Conservation (phyloP, 1,140 invertebrate species). For the Phymastichus coffea region DNA sequence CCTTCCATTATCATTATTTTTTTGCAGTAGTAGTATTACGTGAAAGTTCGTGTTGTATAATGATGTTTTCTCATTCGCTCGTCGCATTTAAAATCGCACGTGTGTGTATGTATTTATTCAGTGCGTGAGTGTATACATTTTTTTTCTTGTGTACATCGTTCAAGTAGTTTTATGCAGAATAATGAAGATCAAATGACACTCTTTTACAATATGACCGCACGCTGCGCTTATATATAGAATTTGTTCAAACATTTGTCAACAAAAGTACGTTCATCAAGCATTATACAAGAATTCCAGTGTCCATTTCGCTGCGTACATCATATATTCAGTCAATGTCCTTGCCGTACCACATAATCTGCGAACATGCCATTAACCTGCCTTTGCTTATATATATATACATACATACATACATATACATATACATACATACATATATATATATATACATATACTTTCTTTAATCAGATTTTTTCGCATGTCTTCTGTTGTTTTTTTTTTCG, state of each 20-base stretch:
- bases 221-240: slow-evolving; percentile 50
- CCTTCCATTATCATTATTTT: slow-evolving; percentile 7
- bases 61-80: no score
- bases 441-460: no score
- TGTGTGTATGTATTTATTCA: background rate
- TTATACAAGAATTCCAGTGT: slow-evolving; percentile 49
- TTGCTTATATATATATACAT: no score
- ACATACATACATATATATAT: slow-evolving; percentile 33
- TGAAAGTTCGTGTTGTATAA: no score
- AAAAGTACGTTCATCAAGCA: slow-evolving; percentile 51
- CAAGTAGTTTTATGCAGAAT: slow-evolving; percentile 39
- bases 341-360: no score
- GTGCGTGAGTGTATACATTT: slow-evolving; percentile 1
- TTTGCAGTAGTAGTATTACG: slow-evolving; percentile 4
- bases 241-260: slow-evolving; percentile 50
- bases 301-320: slow-evolving; percentile 41
- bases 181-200: slow-evolving; percentile 47
- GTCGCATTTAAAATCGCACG: no score
- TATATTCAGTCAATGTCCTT: no score
- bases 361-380: no score
- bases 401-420: no score
- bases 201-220: slow-evolving; percentile 41
- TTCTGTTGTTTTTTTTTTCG: slow-evolving; percentile 30
- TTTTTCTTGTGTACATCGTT: slow-evolving; percentile 42
- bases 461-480: slow-evolving; percentile 32